Conservation (phyloP, 2,113 vertebrate species). For the Alectura lathami region DNA sequence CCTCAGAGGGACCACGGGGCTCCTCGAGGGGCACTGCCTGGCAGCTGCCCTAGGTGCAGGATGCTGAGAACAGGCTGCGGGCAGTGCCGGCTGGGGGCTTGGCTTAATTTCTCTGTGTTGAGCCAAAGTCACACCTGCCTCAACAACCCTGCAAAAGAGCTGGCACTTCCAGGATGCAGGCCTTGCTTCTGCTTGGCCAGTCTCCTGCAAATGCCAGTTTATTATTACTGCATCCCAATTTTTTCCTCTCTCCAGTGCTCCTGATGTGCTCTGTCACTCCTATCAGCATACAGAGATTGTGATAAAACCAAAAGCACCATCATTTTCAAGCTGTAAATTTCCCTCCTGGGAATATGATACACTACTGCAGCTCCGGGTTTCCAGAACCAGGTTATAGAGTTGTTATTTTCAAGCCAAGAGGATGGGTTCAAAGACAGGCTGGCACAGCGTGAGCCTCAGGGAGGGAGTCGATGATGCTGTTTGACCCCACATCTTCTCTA, state of each 20-base stretch:
- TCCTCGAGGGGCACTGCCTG: rapidly evolving
- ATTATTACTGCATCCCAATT: background rate
- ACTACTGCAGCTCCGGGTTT: background rate
- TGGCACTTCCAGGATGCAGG: background rate
- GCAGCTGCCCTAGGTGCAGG: background rate
- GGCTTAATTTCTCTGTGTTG: background rate
- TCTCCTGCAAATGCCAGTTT: background rate
- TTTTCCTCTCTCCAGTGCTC: background rate
- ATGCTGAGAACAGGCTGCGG: background rate
- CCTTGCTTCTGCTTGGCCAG: background rate
- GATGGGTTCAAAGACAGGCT: background rate
- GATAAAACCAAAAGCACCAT: background rate
- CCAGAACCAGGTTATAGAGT: background rate
- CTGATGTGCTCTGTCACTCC: background rate
- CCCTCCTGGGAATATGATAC: background rate
- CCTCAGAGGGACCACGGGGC: background rate
- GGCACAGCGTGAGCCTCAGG: background rate
- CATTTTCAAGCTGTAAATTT: background rate
- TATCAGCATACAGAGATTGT: background rate
- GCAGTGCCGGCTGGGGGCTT: background rate
- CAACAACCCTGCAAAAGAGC: background rate
- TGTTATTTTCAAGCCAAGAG: background rate
- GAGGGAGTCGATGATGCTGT: background rate
- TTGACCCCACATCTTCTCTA: background rate
- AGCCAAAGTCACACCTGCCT: background rate